Base-by-base conservation (phyloP, 2,888 invertebrate species). In the Hydraecia micacea region DNA sequence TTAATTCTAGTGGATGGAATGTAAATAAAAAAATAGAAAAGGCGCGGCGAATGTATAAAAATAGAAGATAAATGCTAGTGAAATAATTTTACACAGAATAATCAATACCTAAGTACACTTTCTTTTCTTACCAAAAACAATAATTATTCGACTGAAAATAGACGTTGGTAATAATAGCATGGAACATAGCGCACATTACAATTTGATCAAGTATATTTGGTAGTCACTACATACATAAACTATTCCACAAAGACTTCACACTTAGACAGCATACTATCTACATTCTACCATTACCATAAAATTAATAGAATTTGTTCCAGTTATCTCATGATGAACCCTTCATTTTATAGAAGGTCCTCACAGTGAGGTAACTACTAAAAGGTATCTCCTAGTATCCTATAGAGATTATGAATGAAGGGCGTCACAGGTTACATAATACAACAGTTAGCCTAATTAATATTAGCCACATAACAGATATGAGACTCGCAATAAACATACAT, bases 1-100 rank as follows among this genome's bases (percentile, higher is more conserved):
- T 68, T 55, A 58, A 69, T 60, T 36, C 5, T 62, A 66, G 4
- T 58, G 55, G 62, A 60, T 85, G 86, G 82, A 83, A 83, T 86
- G 83, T 85, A 21, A 66, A 62, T 66, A 72, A 69, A 60, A 71
- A 74, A 68, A 32, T 42, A 42, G 9, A 69, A 55, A 71, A 67
- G 25, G 49, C 39, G 18, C 18, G n/a, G n/a, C n/a, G n/a, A 13
- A n/a, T 8, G 1, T 49, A 58, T 39, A 68, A 73, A 70, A 73
- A 46, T 71, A 71, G 9, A 70, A 68, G 9, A 66, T 81, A 83
- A 85, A 83, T 82, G 81, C 81, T 42, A 58, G 46, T 36, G 18
- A 21, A 72, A 25, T 52, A 60, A 68, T 68, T 71, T 79, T 42
- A 62, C 25, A 75, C 13, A 74, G 18, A 60, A 67, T n/a, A 13